These are phyloP conservation scores for Agrotis ipsilon DNA, from an alignment of 2,888 invertebrate species.

Conservation along the genomic window DNA sequence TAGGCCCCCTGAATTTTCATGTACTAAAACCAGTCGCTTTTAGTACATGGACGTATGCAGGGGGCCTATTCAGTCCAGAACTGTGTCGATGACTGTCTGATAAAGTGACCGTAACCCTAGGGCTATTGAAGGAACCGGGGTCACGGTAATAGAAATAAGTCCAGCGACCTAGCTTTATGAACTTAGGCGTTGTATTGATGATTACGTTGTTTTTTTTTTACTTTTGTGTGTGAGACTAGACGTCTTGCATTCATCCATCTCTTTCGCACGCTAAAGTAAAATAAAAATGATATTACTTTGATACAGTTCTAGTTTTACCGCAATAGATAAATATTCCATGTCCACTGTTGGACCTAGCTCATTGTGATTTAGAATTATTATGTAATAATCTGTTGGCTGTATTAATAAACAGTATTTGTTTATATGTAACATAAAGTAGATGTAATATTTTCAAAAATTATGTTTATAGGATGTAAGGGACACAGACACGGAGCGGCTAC, in stretches of 20 bases:
- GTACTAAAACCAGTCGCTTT: too few species aligned
- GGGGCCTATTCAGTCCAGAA: too few species aligned
- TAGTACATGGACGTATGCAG: too few species aligned
- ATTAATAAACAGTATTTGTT: slow-evolving; percentile 28
- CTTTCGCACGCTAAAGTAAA: background rate
- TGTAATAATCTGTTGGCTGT: background rate
- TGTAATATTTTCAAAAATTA: background rate
- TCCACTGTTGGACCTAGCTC: background rate
- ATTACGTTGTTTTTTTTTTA: background rate
- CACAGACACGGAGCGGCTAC: too few species aligned
- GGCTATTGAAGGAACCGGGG: too few species aligned
- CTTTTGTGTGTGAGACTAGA: background rate
- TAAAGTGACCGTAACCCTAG: too few species aligned
- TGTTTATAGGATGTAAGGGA: background rate
- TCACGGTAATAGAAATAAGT: too few species aligned
- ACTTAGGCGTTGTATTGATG: too few species aligned
- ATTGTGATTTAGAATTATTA: slow-evolving; percentile 12
- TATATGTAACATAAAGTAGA: background rate
- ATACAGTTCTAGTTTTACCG: background rate
- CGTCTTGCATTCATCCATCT: background rate
- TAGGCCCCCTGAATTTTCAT: too few species aligned
- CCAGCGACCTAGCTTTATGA: too few species aligned
- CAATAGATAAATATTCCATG: too few species aligned
- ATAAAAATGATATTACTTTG: background rate
- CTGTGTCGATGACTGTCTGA: too few species aligned